Evolutionary conservation across 2,113 vertebrate species (phyloP).

Genomic region (Thalassoma bifasciatum): DNA sequence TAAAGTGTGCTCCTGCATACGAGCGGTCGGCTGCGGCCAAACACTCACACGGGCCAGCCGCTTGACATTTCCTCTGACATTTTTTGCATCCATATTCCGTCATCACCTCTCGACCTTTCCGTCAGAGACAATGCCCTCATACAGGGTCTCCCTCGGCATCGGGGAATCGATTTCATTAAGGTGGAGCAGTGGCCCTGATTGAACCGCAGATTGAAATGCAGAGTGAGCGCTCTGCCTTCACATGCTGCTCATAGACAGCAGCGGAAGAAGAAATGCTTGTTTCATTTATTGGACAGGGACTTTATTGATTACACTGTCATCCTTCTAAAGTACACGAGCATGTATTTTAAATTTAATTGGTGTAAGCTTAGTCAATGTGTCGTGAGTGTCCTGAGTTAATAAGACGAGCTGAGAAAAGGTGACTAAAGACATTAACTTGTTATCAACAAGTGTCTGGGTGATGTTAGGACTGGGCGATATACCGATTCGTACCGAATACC

Average conservation of each 20-base stretch:
- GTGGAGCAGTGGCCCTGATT: constrained; percentile 27
- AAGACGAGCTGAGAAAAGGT: background rate
- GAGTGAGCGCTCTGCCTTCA: background rate
- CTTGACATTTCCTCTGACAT: constrained; percentile 78
- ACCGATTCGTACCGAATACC: too few species aligned
- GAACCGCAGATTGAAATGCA: constrained; percentile 20
- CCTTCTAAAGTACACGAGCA: background rate
- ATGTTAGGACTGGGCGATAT: too few species aligned
- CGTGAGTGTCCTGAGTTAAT: background rate
- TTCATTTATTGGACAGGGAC: constrained; percentile 13
- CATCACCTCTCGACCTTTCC: constrained; percentile 60
- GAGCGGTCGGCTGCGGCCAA: constrained; percentile 1
- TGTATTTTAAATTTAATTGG: background rate
- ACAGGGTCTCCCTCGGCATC: constrained; percentile 9
- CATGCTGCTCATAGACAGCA: constrained; percentile 7
- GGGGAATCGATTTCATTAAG: constrained; percentile 35
- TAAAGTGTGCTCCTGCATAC: background rate
- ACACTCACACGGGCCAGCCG: constrained; percentile 31
- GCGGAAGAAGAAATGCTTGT: constrained; percentile 16
- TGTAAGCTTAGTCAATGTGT: background rate
- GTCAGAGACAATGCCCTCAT: constrained; percentile 23
- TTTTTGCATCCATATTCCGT: constrained; percentile 50
- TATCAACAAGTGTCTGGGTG: too few species aligned
- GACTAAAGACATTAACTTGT: background rate
- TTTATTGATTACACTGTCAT: constrained; percentile 29